Conservation (phyloP, 2,113 vertebrate genomes). For the Urocitellus parryii region DNA sequence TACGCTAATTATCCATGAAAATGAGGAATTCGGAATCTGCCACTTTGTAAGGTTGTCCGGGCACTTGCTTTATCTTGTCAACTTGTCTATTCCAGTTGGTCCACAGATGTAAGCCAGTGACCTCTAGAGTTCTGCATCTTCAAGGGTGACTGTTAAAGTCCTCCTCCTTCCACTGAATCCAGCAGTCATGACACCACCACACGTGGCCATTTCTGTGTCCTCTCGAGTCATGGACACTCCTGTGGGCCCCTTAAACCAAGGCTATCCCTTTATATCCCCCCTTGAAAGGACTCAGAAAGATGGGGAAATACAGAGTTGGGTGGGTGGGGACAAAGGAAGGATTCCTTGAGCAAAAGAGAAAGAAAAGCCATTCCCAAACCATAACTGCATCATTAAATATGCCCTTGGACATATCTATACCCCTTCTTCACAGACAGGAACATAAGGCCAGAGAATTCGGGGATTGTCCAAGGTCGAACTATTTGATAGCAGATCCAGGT, state of each 20-base stretch:
- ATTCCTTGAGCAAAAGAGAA: not conserved
- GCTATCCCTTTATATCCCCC: not conserved
- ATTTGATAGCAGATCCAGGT: not conserved
- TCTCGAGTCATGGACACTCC: not conserved
- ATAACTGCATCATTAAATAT: not conserved
- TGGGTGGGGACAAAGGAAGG: not conserved
- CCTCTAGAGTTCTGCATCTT: conserved; percentile 7
- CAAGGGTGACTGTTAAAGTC: not conserved
- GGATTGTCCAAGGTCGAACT: not conserved
- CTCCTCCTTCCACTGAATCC: not conserved
- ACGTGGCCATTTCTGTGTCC: not conserved
- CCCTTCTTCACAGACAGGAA: not conserved
- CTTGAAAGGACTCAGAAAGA: too few relatives aligned
- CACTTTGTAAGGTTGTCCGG: not conserved
- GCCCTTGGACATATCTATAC: not conserved
- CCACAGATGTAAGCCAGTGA: conserved; percentile 10
- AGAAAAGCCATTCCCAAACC: not conserved
- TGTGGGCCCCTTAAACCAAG: not conserved
- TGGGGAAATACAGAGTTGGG: too few relatives aligned
- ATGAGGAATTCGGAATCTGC: not conserved
- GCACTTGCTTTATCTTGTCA: conserved; percentile 49
- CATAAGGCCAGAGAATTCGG: not conserved
- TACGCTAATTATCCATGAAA: conserved; percentile 62
- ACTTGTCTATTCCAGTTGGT: not conserved
- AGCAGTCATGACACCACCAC: not conserved